phyloP scores from a whole-genome alignment of 2,797 vertebrate species.

The Arnoldichthys spilopterus region DNA sequence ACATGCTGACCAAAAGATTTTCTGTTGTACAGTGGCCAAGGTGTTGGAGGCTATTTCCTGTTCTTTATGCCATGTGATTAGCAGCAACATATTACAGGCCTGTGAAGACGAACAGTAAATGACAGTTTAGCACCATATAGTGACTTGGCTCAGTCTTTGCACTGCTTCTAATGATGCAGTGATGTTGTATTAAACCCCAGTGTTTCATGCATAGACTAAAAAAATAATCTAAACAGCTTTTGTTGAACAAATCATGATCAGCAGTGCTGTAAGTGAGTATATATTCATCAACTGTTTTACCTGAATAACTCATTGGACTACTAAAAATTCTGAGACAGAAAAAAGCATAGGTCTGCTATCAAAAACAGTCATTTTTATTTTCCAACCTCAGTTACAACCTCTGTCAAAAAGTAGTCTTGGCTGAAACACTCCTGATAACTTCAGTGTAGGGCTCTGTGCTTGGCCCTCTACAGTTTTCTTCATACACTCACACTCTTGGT shows the following conservation, averaged over 20 bases:
- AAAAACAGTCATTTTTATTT: too few species aligned
- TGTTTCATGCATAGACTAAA: neutral
- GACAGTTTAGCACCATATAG: neutral
- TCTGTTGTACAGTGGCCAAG: neutral
- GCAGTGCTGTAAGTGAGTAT: neutral
- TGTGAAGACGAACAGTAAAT: neutral
- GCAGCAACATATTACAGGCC: neutral
- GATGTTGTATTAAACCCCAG: neutral
- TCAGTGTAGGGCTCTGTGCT: too few species aligned
- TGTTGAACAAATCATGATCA: neutral
- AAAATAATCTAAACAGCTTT: neutral
- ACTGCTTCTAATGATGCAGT: neutral
- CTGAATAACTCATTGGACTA: too few species aligned
- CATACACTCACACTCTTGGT: too few species aligned
- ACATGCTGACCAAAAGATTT: neutral
- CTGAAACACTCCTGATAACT: too few species aligned
- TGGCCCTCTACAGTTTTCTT: too few species aligned
- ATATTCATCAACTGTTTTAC: neutral
- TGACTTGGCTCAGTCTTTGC: neutral
- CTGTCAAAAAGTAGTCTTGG: too few species aligned
- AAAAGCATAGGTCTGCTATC: too few species aligned
- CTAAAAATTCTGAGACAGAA: too few species aligned
- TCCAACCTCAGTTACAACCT: too few species aligned
- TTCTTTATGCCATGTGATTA: neutral
- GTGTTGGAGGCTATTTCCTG: neutral